A percentile compares a stretch with the other conserved stretches of the same genome.
Evolutionary conservation across 1,140 invertebrate genomes (phyloP).

Genomic region (Brachionus asplanchnoidis): DNA sequence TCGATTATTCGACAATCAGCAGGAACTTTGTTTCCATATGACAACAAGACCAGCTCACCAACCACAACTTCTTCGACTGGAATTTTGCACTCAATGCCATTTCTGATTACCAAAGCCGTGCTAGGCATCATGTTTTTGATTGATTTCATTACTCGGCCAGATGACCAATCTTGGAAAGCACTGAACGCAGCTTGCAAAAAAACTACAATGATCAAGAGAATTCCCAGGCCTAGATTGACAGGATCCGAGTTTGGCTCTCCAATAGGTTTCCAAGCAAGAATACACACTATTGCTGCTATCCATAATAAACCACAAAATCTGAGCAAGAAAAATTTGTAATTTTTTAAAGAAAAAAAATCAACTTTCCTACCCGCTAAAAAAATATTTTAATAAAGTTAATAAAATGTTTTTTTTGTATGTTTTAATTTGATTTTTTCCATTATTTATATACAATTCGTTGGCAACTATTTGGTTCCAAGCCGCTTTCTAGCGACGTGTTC

Average conservation of each 20-base stretch:
- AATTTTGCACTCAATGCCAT: conserved; percentile 54
- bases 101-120: conserved; percentile 72
- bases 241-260: not conserved
- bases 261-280: conserved; percentile 21
- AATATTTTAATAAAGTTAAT: not conserved
- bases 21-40: conserved; percentile 91
- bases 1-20: conserved; percentile 85
- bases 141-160: conserved; percentile 21
- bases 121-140: conserved; percentile 22
- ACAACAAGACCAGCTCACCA: conserved; percentile 86
- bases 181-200: conserved; percentile 31
- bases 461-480: not conserved
- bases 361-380: not conserved
- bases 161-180: conserved; percentile 32
- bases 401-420: not conserved
- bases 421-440: conserved; percentile 16
- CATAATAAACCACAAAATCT: conserved; percentile 10
- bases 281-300: conserved; percentile 23
- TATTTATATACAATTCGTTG: not conserved
- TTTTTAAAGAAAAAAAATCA: not conserved
- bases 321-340: not conserved
- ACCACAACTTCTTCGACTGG: conserved; percentile 89
- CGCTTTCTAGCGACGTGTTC: conserved; percentile 5
- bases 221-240: not conserved
- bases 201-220: not conserved